Evolutionary conservation across 2,797 vertebrate genomes (phyloP).

Genomic region (Hippoglossus hippoglossus): DNA sequence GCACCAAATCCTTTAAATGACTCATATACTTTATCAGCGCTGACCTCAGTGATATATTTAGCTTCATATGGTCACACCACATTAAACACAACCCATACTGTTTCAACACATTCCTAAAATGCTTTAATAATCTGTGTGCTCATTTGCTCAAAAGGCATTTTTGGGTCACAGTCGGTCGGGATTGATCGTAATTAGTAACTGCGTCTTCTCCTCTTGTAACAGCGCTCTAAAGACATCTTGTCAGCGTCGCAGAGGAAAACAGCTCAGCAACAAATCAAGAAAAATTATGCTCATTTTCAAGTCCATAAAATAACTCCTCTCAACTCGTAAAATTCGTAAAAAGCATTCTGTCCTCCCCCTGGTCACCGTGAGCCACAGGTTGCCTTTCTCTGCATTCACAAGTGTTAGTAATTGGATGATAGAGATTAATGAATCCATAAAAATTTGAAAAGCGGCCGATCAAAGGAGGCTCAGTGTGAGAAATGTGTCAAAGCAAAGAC

Average conservation of each 20-base stretch:
- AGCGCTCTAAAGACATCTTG: not conserved
- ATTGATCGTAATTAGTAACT: slow-evolving; percentile 31
- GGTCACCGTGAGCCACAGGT: not conserved
- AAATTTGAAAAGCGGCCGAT: not conserved
- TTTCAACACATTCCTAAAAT: slow-evolving; percentile 42
- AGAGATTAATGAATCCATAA: not conserved
- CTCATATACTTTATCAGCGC: not conserved
- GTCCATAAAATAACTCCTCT: not conserved
- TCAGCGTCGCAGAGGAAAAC: not conserved
- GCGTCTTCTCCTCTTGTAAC: slow-evolving; percentile 15
- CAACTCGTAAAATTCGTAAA: not conserved
- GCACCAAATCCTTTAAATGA: slow-evolving; percentile 12
- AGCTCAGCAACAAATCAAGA: slow-evolving; percentile 2
- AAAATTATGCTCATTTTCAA: not conserved
- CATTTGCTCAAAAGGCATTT: not conserved
- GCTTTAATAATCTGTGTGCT: slow-evolving; percentile 7
- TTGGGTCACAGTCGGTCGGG: slow-evolving; percentile 7
- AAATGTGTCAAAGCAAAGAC: slow-evolving; percentile 7
- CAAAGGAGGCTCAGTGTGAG: not conserved
- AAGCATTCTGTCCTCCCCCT: not conserved
- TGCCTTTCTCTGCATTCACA: not conserved
- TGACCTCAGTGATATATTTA: slow-evolving; percentile 31
- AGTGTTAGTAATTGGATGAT: not conserved
- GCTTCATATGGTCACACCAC: slow-evolving; percentile 9
- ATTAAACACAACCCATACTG: slow-evolving; percentile 9